Base-by-base conservation (phyloP, 2,113 vertebrate species). In the Triplophysa dalaica region DNA sequence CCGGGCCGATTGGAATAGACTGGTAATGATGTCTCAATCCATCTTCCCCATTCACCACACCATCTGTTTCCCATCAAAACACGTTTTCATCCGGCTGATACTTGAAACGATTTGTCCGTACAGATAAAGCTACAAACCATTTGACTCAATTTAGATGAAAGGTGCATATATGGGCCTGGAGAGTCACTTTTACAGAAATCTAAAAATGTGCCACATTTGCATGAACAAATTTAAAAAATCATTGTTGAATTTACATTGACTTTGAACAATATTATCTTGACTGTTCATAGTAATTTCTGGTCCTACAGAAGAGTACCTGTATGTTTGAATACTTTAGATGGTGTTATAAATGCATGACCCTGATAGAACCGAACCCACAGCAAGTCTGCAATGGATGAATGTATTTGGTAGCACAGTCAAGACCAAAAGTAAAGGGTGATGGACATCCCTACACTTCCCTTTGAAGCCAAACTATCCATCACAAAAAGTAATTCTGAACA, bases 1-100 rank as follows among this genome's bases (percentile, higher is more conserved):
- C 56, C 3, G 2, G 41, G 29, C 16, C 29, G 11, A 41, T 58
- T 10, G 54, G 16, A 58, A 58, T 21, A 58, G n/a, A 21, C 54
- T 19, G 54, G 54, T 58, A 58, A 58, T 73, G 70, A 73, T 43
- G 70, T 45, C 56, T 74, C 56, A 45, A 45, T 74, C 56, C 6
- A 72, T 56, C 50, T 45, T 8, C 41, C 77, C n/a, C 54, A 45
- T 65, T 68, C 11, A 22, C 33, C 65, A 60, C 29, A n/a, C 63
- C 75, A 52, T 69, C 77, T 60, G 45, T 26, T 22, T 58, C 26
- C 63, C 64, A 66, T 56, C 65, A 66, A 67, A 67, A 56, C 66
- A 67, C 0, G 9, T 33, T n/a, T 78, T 52, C 33, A 9, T 58
- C 54, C 29, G 29, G 2, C 11, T 38, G 69, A 72, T 19, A 38